phyloP scores from a whole-genome alignment of 2,797 vertebrate genomes.

The Enteromius anoplus region DNA sequence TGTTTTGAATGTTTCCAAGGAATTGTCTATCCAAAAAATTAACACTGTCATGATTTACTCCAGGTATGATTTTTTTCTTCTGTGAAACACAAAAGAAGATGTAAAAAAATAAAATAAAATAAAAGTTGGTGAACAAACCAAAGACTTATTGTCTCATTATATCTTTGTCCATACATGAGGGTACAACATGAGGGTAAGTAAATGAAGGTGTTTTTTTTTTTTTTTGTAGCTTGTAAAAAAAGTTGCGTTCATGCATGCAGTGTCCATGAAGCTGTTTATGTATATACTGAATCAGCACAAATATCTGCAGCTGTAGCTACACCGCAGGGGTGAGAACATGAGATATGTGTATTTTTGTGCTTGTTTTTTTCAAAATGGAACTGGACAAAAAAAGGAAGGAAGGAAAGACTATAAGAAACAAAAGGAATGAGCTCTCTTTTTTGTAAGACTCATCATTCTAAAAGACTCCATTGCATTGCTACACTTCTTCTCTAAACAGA shows the following conservation, averaged over 20 bases:
- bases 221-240: neutral
- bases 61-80: neutral
- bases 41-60: neutral
- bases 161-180: neutral
- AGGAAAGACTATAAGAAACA: neutral
- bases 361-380: neutral
- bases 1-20: neutral
- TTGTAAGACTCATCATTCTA: neutral
- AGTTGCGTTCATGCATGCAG: neutral
- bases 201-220: too few species aligned
- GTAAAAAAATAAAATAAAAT: too few species aligned
- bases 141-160: neutral
- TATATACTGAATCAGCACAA: constrained; percentile 16
- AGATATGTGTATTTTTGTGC: neutral
- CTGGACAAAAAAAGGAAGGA: neutral
- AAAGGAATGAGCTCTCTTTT: neutral
- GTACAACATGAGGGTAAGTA: too few species aligned
- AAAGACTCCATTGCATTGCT: neutral
- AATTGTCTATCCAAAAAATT: neutral
- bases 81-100: neutral
- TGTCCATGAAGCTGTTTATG: neutral
- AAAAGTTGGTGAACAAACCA: neutral
- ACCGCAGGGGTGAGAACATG: constrained; percentile 2
- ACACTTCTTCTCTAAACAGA: neutral
- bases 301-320: constrained; percentile 44